These are phyloP conservation scores for Hemistola chrysoprasaria DNA, from an alignment of 2,888 invertebrate genomes.

Conservation along the genomic window DNA sequence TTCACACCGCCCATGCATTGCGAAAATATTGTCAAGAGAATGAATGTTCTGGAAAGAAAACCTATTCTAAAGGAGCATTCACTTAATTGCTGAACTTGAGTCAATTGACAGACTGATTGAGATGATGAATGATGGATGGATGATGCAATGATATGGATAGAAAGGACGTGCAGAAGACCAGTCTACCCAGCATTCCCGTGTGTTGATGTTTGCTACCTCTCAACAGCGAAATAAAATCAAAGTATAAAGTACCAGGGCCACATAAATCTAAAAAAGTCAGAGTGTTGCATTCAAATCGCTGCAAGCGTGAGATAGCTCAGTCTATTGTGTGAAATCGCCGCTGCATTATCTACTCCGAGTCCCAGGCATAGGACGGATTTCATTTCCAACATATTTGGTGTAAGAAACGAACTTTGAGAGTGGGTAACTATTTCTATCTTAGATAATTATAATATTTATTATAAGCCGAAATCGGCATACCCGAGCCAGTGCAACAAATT, in stretches of 20 bases:
- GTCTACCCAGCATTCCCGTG: no score
- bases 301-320: no score
- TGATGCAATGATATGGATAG: no score
- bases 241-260: constrained; percentile 5
- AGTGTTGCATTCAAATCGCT: no score
- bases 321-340: constrained; percentile 23
- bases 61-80: background rate
- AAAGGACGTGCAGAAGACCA: no score
- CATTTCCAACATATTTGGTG: background rate
- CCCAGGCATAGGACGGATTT: background rate
- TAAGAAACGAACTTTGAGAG: constrained; percentile 1
- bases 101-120: no score
- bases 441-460: no score
- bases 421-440: no score
- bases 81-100: background rate
- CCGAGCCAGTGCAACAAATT: no score
- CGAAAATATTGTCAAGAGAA: constrained; percentile 89
- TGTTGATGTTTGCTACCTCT: no score
- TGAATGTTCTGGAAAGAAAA: constrained; percentile 83
- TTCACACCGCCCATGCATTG: constrained; percentile 87
- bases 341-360: constrained; percentile 26
- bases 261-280: constrained; percentile 6
- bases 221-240: background rate
- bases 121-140: no score
- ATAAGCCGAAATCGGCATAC: no score